Base-by-base conservation (phyloP, 2,888 invertebrate genomes). In the Campoletis raptor region DNA sequence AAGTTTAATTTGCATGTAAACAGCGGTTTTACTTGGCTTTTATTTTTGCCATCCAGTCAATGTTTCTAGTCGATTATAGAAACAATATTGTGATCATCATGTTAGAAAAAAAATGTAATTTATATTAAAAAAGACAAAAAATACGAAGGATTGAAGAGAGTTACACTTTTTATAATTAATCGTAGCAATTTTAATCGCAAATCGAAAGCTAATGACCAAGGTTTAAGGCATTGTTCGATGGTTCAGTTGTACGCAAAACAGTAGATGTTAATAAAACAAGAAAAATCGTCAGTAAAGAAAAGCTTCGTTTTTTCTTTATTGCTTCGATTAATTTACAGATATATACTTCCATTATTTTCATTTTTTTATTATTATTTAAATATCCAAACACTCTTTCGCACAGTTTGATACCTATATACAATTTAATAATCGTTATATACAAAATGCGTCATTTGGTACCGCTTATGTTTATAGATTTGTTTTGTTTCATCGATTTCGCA, bases 361-460 rank as follows among this genome's bases (percentile, higher is more conserved):
- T 30, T 45, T 61, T 37, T 83, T 30, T 30, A 30, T 2, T 30
- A 30, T 30, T 66, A 72, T 74, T 83, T 81, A 84, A 86, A 88
- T 87, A 86, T 64, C 74, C 66, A 74, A 81, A 88, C 85, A 85
- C 78, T 85, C 69, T 82, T 64, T 78, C 86, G 66, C 67, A 85
- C 74, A 61, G 72, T 74, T 86, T 83, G 80, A 82, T 40, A 70
- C 64, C 57, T 90, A 90, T 88, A 81, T 90, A 89, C 89, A 89
- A 86, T 79, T 83, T 67, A 67, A 79, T 76, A 74, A 84, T 84
- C 72, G 52, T 88, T 89, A 89, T 89, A 72, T 88, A 90, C 90
- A 90, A 78, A 78, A 85, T 83, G 77, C 80, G 88, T 87, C 83
- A 88, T 89, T 89, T 88, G 90, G 88, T 90, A 83, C 76, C 86